Evolutionary conservation across 2,797 vertebrate genomes (phyloP), one percentile per base, ranked within the genome.

Genomic region (Typhlichthys subterraneus): DNA sequence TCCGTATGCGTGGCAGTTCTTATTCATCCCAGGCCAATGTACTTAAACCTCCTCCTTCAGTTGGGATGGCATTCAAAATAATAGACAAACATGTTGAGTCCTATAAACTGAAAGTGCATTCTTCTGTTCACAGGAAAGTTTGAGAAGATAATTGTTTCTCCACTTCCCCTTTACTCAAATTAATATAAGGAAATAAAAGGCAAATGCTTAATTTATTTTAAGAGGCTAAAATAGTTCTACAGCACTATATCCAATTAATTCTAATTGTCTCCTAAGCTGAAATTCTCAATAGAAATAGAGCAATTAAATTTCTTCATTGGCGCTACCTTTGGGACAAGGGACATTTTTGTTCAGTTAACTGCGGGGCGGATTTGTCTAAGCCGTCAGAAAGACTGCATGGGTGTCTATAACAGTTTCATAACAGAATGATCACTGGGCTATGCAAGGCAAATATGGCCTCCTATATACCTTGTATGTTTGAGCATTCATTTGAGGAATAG

Each of bases 201-300:
- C 73, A 86, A 88, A 83, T 77, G 70, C 71, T 67, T 85, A 82
- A 86, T 90, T 88, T 88, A 87, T 83, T 87, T 87, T 76, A 74
- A 82, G 87, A 80, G 61, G 86, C 84, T 90, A 82, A 90, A 89
- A 86, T 38, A 48, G 83, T 88, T 86, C 72, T 50, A 67, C 14
- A 14, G 13, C 49, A 19, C 83, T 85, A 83, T 83, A 86, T 85
- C 90, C 85, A 91, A 90, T 91, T 91, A 88, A 91, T 84, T 86
- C 83, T 90, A 90, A 90, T 91, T 86, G 89, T 87, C 86, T 91
- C 80, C 77, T 82, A 85, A 85, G 83, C 79, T 72, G 88, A 91
- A 89, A 91, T 86, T 88, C 89, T 91, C 89, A 85, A 85, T 76
- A 91, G 90, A 91, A 89, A 90, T 88, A 77, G 88, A 89, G 87